Evolutionary conservation across 2,888 invertebrate species (phyloP).

Genomic region (Prenolepis imparis): DNA sequence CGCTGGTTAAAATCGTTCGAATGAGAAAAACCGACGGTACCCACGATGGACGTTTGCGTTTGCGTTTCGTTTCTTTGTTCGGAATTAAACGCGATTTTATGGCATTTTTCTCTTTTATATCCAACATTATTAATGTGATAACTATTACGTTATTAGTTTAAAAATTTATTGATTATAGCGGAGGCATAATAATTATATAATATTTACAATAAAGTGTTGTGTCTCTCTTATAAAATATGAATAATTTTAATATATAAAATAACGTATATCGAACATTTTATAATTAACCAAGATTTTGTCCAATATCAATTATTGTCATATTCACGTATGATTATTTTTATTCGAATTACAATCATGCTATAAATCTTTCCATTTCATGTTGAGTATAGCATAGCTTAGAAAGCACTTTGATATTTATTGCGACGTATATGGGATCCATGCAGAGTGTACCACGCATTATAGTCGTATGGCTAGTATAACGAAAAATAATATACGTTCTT

Average conservation of each 20-base stretch:
- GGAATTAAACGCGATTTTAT: constrained; percentile 23
- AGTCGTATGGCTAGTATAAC: constrained; percentile 14
- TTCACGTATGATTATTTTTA: background rate
- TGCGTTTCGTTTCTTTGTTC: constrained; percentile 11
- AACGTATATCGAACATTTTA: background rate
- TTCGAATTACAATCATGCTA: background rate
- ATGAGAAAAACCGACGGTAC: constrained; percentile 31
- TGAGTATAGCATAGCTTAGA: background rate
- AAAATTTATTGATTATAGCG: background rate
- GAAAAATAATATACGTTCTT: constrained; percentile 35
- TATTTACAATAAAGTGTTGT: background rate
- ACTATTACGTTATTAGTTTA: background rate
- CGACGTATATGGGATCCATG: constrained; percentile 8
- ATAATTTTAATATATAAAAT: constrained; percentile 2
- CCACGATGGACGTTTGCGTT: constrained; percentile 15
- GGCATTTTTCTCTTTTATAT: background rate
- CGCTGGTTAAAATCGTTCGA: constrained; percentile 42
- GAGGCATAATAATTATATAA: background rate
- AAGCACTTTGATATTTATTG: constrained; percentile 38
- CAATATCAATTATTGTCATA: background rate
- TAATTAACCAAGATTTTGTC: background rate
- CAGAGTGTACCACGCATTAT: constrained; percentile 20
- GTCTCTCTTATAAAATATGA: background rate
- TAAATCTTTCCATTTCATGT: constrained; percentile 22
- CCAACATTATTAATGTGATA: background rate